Evolutionary conservation across 2,113 vertebrate genomes (phyloP), one percentile per base, ranked within the genome.

Genomic region (Cairina moschata): DNA sequence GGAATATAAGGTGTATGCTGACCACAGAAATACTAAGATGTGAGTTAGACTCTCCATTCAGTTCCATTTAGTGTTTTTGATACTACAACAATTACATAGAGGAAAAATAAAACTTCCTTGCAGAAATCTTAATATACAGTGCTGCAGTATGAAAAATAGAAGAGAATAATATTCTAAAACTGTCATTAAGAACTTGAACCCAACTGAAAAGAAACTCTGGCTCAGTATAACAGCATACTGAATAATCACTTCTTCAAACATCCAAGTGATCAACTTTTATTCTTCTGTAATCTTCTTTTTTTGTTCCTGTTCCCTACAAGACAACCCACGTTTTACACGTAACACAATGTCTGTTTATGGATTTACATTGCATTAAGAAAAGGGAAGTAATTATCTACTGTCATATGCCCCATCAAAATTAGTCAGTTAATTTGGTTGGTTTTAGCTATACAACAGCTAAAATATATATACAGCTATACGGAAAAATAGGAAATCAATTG

Each of bases 361-460:
- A 87, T 90, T 59, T 34, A 26, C 10, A 55, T 88, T 59, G 21
- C 48, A 93, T 63, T 74, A 91, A 93, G 25, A 46, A 77, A 90
- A 93, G 62, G 71, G 42, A 86, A 82, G 54, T 66, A 87, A 93
- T 85, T 72, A 59, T 34, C 67, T 79, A 18, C 68, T 74, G 29
- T 36, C 66, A 88, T n/a, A 77, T 63, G 26, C 10, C 38, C 28
- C 72, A 88, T 86, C 74, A 93, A 92, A 96, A 94, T 91, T 84
- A 89, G 50, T 67, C 25, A 71, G 77, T 74, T 91, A 58, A 73
- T 94, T 83, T 71, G 32, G 9, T 86, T 81, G 74, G 26, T 34
- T 96, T 95, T 84, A 93, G 63, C 48, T 68, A 56, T 38, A 69
- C 34, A 95, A 81, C 75, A 86, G 12, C 40, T 40, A 40, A 40